Percentiles rank a stretch among this genome's conserved stretches.
Evolutionary conservation across 2,888 invertebrate genomes (phyloP).

Genomic region (Oeneis ivallda): DNA sequence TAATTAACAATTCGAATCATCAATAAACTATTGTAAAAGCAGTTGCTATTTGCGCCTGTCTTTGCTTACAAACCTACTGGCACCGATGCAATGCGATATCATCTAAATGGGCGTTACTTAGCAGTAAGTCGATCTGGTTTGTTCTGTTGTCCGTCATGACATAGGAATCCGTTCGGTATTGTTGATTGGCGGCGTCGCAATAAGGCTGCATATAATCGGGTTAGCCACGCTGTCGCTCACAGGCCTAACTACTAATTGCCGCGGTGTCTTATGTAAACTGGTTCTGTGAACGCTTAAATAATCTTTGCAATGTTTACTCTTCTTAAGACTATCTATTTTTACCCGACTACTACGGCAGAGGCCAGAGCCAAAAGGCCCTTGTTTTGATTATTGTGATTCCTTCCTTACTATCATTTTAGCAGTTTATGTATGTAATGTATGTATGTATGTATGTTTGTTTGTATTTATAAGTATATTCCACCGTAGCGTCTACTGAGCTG

Average conservation of each 20-base stretch:
- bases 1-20: neutral
- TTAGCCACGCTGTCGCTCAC: conserved; percentile 76
- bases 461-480: too few species aligned
- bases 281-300: conserved; percentile 38
- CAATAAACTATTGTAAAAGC: neutral
- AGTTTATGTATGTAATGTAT: too few species aligned
- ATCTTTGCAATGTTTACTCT: conserved; percentile 20
- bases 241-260: conserved; percentile 72
- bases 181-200: conserved; percentile 60
- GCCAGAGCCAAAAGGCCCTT: too few species aligned
- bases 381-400: too few species aligned
- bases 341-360: too few species aligned
- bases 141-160: conserved; percentile 59
- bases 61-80: neutral
- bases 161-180: conserved; percentile 67
- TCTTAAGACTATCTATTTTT: neutral
- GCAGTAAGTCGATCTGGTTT: conserved; percentile 56
- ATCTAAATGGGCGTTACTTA: conserved; percentile 52
- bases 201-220: conserved; percentile 71
- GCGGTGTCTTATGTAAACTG: conserved; percentile 65
- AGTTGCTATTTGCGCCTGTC: neutral
- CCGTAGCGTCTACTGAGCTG: too few species aligned
- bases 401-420: too few species aligned
- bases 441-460: too few species aligned
- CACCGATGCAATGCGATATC: conserved; percentile 15